Conservation (phyloP, 2,113 vertebrate species). For the Mungos mungo region DNA sequence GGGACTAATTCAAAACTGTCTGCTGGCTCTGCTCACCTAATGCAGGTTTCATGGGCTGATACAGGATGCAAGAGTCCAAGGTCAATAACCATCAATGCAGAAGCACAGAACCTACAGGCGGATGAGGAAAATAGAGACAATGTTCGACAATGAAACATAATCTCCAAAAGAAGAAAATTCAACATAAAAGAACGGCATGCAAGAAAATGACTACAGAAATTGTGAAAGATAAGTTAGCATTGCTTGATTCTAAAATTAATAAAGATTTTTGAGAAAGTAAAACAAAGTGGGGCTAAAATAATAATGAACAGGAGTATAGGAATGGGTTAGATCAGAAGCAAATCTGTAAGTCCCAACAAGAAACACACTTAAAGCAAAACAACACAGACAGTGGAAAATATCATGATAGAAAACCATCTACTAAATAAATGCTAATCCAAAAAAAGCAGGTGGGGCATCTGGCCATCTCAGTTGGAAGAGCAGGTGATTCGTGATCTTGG, state of each 20-base stretch:
- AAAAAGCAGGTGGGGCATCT: neutral
- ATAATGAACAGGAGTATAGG: neutral
- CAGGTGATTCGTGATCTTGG: no score
- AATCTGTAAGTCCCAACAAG: neutral
- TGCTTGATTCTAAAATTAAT: neutral
- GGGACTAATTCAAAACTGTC: neutral
- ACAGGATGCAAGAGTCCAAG: neutral
- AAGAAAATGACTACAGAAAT: neutral
- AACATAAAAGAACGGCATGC: neutral
- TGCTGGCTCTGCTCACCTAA: neutral
- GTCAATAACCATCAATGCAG: neutral
- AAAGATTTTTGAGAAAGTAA: neutral
- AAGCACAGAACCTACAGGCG: neutral
- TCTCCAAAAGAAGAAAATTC: neutral
- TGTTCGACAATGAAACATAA: neutral
- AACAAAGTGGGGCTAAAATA: neutral
- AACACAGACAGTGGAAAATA: neutral
- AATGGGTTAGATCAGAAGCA: neutral
- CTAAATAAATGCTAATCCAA: neutral
- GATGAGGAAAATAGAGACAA: neutral
- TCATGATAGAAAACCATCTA: neutral
- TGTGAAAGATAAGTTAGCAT: neutral
- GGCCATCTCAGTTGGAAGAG: no score
- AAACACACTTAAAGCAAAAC: neutral
- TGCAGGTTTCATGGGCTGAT: neutral